Base-by-base conservation (phyloP, 2,113 vertebrate genomes). In the Actenoides lindsayi region DNA sequence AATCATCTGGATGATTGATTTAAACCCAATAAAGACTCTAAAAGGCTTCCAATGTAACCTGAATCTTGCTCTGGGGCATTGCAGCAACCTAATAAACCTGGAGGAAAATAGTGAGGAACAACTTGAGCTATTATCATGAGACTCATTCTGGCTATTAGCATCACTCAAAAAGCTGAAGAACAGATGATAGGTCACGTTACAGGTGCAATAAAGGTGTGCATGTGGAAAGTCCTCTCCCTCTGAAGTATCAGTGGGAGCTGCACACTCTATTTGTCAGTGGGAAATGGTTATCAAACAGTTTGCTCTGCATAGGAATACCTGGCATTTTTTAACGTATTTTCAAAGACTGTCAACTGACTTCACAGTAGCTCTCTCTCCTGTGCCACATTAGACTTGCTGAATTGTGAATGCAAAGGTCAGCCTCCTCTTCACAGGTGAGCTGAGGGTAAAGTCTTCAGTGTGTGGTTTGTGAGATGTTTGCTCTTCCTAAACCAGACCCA, bases 201-300 rank as follows among this genome's bases (percentile, higher is more conserved):
- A 1, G 1, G 48, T 30, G 35, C 35, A 81, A 2, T 37, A 17
- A 70, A 37, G n/a, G 21, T 31, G 31, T 35, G 54, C 12, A 21
- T 0, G 0, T 30, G 57, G 33, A 21, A 82, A 79, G 20, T 4
- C 33, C 4, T 19, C 21, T 54, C 28, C n/a, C 5, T 69, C 37
- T 51, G 56, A 56, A 44, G 35, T 11, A 19, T 3, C 16, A 27
- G 37, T 37, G 5, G 11, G 73, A 81, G 46, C 50, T 83, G 24
- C 20, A 25, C 0, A 4, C 2, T 37, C 63, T 21, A 41, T 41
- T 41, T 41, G 41, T 41, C 41, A 41, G 41, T 41, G 41, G 41
- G 11, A 41, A 41, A 41, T 41, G 41, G 41, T 41, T 41, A 41
- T 41, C 41, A 41, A 41, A 41, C 41, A 41, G 2, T 30, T 37